Evolutionary conservation across 2,888 invertebrate genomes (phyloP), one percentile per base, ranked within the genome.

Genomic region (Phyto melanocephala): DNA sequence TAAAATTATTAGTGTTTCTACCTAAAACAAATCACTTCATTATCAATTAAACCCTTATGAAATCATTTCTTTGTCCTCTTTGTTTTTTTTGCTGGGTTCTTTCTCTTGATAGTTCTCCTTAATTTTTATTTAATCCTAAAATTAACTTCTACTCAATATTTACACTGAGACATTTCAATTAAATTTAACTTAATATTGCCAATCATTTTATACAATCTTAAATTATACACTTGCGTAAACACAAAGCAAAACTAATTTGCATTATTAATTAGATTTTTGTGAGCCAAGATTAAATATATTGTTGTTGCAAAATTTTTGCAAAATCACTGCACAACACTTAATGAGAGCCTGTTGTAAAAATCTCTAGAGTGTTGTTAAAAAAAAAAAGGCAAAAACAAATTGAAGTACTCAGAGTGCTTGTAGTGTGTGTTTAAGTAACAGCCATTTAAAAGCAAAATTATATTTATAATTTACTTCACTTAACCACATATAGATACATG

Each of bases 231-330:
- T 60, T 60, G 5, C 58, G 11, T 8, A 10, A 50, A 33, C 11
- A 7, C 60, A n/a, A 28, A 60, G 24, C 37, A 50, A 67, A 81
- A 45, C 54, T 67, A 67, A 72, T 81, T 81, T 81, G 54, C 60
- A 77, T 77, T 71, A 77, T 72, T 62, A 71, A 81, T 81, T 81
- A 72, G 60, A 60, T 58, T 75, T 56, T 22, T 65, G 6, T 10
- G 13, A 8, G 15, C 11, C 40, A 28, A 28, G 28, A 42, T 62
- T n/a, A 40, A 54, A 35, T 37, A n/a, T 60, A 24, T 24, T 28
- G 28, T 42, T 63, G 47, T 24, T 67, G 45, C 13, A 42, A 28
- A 33, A 17, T 17, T 17, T 47, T 33, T 24, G 15, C 8, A 68
- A 74, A 62, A 62, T 70, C n/a, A 40, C n/a, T 22, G 22, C 37